Evolutionary conservation across 2,113 vertebrate species (phyloP).

Genomic region (Gavialis gangeticus): DNA sequence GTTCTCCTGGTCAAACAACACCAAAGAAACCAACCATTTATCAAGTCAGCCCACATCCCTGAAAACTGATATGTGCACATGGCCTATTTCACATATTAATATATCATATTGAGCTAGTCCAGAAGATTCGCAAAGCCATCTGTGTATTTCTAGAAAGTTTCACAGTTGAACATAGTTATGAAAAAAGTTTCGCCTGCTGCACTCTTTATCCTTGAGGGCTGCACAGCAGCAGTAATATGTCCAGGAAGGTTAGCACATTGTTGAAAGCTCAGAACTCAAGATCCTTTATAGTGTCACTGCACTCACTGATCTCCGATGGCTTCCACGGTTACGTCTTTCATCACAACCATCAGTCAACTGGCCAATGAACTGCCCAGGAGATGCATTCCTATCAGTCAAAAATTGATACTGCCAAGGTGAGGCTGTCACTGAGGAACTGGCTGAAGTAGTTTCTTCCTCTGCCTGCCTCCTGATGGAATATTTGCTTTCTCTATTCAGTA

Average conservation of each 20-base stretch:
- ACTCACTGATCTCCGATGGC: conserved; percentile 80
- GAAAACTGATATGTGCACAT: background rate
- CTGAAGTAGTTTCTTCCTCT: background rate
- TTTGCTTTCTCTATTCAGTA: background rate
- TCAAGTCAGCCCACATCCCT: background rate
- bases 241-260: background rate
- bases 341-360: background rate
- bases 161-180: background rate
- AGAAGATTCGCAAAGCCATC: background rate
- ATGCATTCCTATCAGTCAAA: background rate
- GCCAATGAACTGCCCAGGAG: background rate
- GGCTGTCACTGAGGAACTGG: background rate
- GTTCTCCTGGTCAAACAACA: background rate
- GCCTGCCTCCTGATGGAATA: conserved; percentile 29
- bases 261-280: background rate
- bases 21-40: background rate
- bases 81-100: background rate
- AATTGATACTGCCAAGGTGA: conserved; percentile 13
- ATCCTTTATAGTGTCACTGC: conserved; percentile 78
- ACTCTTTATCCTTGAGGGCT: background rate
- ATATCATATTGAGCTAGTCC: background rate
- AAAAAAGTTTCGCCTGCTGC: background rate
- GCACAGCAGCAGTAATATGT: background rate
- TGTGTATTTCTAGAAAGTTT: background rate
- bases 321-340: background rate